Evolutionary conservation across 1,140 invertebrate species (phyloP).

Genomic region (Rhyacophila brunnea): DNA sequence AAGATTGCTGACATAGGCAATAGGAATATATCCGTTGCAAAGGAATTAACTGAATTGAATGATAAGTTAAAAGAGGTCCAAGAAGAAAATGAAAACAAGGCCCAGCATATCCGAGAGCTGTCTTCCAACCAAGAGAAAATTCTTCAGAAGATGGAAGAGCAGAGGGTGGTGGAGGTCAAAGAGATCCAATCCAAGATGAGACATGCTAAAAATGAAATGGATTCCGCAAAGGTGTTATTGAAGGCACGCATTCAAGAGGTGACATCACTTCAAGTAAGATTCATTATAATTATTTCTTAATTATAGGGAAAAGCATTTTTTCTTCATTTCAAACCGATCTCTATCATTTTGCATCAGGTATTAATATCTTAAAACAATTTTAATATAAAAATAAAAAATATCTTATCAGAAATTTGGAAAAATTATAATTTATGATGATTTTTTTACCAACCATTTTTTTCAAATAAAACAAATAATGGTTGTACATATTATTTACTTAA

Average conservation of each 20-base stretch:
- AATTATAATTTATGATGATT: no score
- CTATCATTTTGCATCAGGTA: no score
- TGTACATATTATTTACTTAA: no score
- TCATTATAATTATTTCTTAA: neutral
- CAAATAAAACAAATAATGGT: no score
- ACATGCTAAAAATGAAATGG: constrained; percentile 37
- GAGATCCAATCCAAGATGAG: constrained; percentile 41
- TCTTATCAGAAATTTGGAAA: no score
- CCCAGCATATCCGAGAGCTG: constrained; percentile 25
- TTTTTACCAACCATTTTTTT: no score
- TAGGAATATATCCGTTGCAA: constrained; percentile 48
- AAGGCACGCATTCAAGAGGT: constrained; percentile 25
- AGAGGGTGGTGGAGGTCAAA: constrained; percentile 40
- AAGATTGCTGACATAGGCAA: constrained; percentile 50
- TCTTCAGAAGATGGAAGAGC: constrained; percentile 43
- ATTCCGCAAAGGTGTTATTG: constrained; percentile 34
- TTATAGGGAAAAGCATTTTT: no score
- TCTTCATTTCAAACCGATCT: no score
- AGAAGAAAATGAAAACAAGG: constrained; percentile 27
- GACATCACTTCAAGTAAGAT: constrained; percentile 27
- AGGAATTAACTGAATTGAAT: constrained; percentile 44
- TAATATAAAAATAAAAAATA: no score
- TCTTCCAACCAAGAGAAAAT: constrained; percentile 37
- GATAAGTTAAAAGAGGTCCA: constrained; percentile 13
- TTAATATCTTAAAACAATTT: no score